Conservation (phyloP, 2,797 vertebrate genomes). For the Macropus fuliginosus region DNA sequence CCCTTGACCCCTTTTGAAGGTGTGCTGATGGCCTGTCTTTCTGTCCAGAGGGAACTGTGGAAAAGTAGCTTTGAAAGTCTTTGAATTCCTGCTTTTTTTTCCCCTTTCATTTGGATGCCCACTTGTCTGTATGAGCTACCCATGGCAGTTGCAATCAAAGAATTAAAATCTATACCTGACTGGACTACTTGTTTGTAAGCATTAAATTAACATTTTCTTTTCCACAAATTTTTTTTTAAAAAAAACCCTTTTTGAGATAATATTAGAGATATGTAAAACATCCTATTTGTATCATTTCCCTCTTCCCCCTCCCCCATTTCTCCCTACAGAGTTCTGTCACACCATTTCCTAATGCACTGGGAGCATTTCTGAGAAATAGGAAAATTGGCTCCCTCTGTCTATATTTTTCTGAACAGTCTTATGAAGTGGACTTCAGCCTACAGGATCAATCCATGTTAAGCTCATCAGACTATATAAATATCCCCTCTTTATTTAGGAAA, state of each 20-base stretch:
- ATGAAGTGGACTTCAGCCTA: not conserved
- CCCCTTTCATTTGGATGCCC: not conserved
- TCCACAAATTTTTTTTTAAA: not conserved
- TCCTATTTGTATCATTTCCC: not conserved
- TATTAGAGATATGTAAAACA: not conserved
- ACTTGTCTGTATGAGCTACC: not conserved
- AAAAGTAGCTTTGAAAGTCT: not conserved
- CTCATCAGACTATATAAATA: not conserved
- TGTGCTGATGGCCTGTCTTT: not conserved
- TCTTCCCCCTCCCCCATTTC: not conserved
- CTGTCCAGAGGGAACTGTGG: not conserved
- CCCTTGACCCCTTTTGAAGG: not conserved
- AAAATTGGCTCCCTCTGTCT: not conserved
- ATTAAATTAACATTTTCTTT: not conserved
- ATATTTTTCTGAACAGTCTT: accelerated
- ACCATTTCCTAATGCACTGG: not conserved
- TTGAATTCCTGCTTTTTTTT: not conserved
- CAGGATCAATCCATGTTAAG: not conserved
- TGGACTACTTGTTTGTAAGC: constrained; percentile 32
- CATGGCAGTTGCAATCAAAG: not conserved
- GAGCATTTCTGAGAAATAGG: accelerated
- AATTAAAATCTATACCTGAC: not conserved
- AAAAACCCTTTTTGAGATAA: not conserved
- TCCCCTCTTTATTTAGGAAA: not conserved
- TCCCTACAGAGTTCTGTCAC: not conserved